Conservation (phyloP, 2,113 vertebrate species). For the Chiloscyllium plagiosum region DNA sequence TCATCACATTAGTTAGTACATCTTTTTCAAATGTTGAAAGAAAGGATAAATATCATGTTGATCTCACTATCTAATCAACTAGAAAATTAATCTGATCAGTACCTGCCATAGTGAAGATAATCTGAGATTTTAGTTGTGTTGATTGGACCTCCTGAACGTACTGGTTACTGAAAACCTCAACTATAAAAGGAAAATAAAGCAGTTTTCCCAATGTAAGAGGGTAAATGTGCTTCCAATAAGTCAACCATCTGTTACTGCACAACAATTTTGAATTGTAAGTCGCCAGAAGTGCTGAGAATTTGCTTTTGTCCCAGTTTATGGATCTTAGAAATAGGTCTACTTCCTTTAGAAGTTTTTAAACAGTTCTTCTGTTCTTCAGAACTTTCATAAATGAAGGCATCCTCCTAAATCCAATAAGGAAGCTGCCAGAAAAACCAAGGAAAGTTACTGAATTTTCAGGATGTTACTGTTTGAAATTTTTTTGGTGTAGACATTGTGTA, state of each 20-base stretch:
- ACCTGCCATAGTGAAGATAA: neutral
- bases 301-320: neutral
- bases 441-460: slow-evolving; percentile 53
- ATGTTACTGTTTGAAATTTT: slow-evolving; percentile 41
- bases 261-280: neutral
- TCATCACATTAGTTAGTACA: neutral
- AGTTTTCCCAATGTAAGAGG: neutral
- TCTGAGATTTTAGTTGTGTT: neutral
- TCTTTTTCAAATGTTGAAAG: neutral
- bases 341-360: slow-evolving; percentile 23
- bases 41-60: neutral
- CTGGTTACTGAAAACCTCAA: neutral
- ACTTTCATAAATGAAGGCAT: slow-evolving; percentile 72
- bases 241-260: neutral
- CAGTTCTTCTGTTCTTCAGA: slow-evolving; percentile 52
- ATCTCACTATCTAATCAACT: neutral
- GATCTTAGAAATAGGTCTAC: neutral
- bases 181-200: neutral
- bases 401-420: slow-evolving; percentile 62
- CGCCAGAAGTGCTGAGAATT: neutral
- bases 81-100: neutral
- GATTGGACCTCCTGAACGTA: neutral
- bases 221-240: neutral
- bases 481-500: neutral
- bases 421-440: slow-evolving; percentile 64